Evolutionary conservation across 2,797 vertebrate species (phyloP), one percentile per base, ranked within the genome.

Genomic region (Poeciliopsis presidionis): DNA sequence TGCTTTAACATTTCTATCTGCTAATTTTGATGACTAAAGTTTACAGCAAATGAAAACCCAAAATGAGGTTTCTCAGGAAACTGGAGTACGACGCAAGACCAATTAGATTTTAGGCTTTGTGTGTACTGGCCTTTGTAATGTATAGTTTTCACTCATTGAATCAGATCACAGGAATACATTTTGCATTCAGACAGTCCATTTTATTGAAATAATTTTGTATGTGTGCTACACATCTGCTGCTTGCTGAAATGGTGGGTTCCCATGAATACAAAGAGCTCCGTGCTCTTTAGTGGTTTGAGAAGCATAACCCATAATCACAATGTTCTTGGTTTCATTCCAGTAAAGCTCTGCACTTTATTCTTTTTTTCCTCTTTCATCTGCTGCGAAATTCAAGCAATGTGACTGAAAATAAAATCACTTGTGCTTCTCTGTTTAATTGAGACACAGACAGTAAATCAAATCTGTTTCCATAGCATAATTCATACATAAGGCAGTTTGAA

Each of bases 241-340:
- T 71, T 41, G 14, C 46, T 76, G 30, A 76, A 78, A 72, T 46
- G 8, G 25, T 1, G 36, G 28, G 20, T 47, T 33, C 28, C 67
- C 12, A 0, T 72, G n/a, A 33, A 57, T 59, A 76, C n/a, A 65
- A 65, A n/a, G 43, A 61, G 41, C 12, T 43, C 18, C 6, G 12
- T 53, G 74, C 55, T 46, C 49, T 69, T 11, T 70, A 36, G 46
- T 47, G 70, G 77, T 61, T 59, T 67, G 41, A 55, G 30, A 46
- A 76, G 80, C 41, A 69, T 36, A 57, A 59, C 59, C 77, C 76
- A 53, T 79, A 61, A 79, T 76, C 75, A 73, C 12, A 59, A 45
- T 33, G 59, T 79, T 30, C 72, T 46, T 53, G 39, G 59, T 45
- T 74, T 57, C 28, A 47, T 47, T 75, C 30, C 78, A 74, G 59